phyloP scores from a whole-genome alignment of 2,888 invertebrate genomes.

The Cyaniris semiargus region DNA sequence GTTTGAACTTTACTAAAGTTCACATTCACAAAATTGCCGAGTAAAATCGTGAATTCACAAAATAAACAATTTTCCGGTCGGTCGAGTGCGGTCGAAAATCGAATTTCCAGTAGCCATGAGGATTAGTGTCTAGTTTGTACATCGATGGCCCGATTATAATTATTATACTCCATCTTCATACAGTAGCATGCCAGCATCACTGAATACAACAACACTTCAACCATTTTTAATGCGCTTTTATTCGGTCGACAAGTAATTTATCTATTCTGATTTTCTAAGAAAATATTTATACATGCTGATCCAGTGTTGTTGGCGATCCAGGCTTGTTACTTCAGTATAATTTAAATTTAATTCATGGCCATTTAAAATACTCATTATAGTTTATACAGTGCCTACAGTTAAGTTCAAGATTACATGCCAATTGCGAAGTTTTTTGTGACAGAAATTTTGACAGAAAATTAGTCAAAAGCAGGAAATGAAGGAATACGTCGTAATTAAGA shows the following conservation, averaged over 20 bases:
- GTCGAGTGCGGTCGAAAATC: neutral
- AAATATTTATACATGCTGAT: too few relatives aligned
- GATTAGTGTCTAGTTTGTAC: slow-evolving; percentile 18
- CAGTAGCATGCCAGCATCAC: too few relatives aligned
- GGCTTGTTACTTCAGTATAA: too few relatives aligned
- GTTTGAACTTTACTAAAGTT: neutral
- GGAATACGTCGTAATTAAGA: neutral
- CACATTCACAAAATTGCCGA: neutral
- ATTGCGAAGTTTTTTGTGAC: neutral
- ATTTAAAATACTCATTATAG: too few relatives aligned
- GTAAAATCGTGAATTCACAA: neutral
- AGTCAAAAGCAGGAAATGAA: slow-evolving; percentile 1
- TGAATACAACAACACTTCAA: too few relatives aligned
- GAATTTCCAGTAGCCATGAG: neutral
- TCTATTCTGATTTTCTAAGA: too few relatives aligned
- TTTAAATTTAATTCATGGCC: too few relatives aligned
- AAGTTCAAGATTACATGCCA: neutral
- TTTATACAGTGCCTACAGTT: too few relatives aligned
- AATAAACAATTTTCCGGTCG: neutral
- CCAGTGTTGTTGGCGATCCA: too few relatives aligned
- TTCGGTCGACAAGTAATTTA: too few relatives aligned
- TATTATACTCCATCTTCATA: neutral
- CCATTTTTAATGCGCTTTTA: too few relatives aligned
- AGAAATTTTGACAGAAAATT: neutral
- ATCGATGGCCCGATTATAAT: neutral